Conservation (phyloP, 1,140 invertebrate species). For the Tetragnatha versicolor region DNA sequence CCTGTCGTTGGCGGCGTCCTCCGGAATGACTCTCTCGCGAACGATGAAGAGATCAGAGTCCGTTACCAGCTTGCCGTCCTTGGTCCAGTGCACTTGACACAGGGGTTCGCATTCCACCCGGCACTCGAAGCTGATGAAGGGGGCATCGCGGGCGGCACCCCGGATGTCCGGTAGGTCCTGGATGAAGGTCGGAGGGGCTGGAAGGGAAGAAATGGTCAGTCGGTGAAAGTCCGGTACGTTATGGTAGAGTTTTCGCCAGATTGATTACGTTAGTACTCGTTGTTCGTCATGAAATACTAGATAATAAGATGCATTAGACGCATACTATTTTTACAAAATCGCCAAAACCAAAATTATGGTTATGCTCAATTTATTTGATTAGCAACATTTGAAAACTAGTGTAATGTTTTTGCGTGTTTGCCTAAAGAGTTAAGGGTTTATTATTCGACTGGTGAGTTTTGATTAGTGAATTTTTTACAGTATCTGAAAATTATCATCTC, state of each 20-base stretch:
- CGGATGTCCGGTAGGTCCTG: conserved; percentile 80
- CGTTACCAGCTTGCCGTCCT: conserved; percentile 68
- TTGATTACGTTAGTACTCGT: too few species aligned
- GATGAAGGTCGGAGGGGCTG: conserved; percentile 86
- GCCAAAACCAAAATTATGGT: too few species aligned
- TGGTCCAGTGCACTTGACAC: conserved; percentile 84
- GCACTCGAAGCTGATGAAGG: conserved; percentile 81
- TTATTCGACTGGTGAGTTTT: background rate
- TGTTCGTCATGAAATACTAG: too few species aligned
- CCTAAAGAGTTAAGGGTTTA: too few species aligned
- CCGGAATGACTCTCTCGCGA: conserved; percentile 70
- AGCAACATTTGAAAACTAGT: too few species aligned
- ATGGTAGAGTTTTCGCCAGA: too few species aligned
- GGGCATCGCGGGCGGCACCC: conserved; percentile 77
- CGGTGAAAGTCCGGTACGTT: conserved; percentile 59
- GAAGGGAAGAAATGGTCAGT: conserved; percentile 1
- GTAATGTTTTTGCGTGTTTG: too few species aligned
- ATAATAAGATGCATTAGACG: too few species aligned
- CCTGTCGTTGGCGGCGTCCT: conserved; percentile 76
- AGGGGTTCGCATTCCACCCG: conserved; percentile 86
- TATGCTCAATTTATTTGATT: too few species aligned
- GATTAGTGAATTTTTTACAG: background rate
- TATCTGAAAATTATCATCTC: background rate
- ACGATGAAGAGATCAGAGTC: conserved; percentile 63
- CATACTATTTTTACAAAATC: too few species aligned